Evolutionary conservation across 2,797 vertebrate species (phyloP), one percentile per base, ranked within the genome.

Genomic region (Amphiprion clarkii): DNA sequence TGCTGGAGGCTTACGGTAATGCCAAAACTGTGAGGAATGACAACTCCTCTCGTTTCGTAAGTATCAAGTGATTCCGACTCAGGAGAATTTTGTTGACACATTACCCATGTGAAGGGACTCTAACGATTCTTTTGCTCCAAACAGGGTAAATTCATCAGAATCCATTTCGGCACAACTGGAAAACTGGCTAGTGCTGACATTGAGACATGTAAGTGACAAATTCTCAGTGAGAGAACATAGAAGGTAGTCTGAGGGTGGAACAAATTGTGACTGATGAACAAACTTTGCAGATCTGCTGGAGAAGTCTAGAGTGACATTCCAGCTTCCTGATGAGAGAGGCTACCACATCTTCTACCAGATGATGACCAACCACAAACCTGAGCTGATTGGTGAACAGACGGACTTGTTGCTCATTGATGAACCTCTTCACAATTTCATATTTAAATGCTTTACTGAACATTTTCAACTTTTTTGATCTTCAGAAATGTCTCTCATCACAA

Each of bases 21-120:
- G 96, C 96, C 91, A 97, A 97, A 92, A 97, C 96, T 0, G 95
- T 97, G 91, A 97, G 96, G 86, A 97, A 97, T 9, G 96, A 97
- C 94, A 97, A 97, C 93, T 97, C 96, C 14, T 97, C 96, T 16
- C 96, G 96, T 74, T 97, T 97, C 49, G 97, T 95, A 87, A 94
- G 93, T 95, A 72, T 73, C 25, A 13, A 59, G 8, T 7, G 0
- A 67, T 57, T 67, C 65, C n/a, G 46, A 19, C 2, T 17, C 1
- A 1, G 52, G 0, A n/a, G 27, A 17, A 4, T 21, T 62, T 2
- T 12, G 36, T 13, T 31, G n/a, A n/a, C 0, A 51, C 5, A 42
- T 29, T 21, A 0, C 0, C 2, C 4, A 40, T 27, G 7, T 61
- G 12, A 3, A 40, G 16, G 16, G 7, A 65, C 0, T 1, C 27